phyloP scores from a whole-genome alignment of 1,140 invertebrate genomes.

The Ruditapes philippinarum region DNA sequence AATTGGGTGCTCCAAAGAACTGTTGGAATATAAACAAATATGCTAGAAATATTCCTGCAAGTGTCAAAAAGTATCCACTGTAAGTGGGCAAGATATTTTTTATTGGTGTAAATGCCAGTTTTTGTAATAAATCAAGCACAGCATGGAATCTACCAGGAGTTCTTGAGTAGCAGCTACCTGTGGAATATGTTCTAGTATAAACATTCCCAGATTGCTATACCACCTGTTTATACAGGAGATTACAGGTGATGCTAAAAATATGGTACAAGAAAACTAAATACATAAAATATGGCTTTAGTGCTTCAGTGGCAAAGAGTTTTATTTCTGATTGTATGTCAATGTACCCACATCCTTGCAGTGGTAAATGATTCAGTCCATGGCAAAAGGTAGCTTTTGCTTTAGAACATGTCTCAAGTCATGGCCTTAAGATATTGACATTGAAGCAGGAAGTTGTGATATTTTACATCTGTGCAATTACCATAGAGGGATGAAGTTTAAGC shows the following conservation, averaged over 20 bases:
- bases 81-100: slow-evolving; percentile 3
- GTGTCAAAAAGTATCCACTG: slow-evolving; percentile 11
- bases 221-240: slow-evolving; percentile 37
- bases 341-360: too few species aligned
- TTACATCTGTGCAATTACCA: too few species aligned
- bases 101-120: slow-evolving; percentile 26
- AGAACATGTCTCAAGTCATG: too few species aligned
- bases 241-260: slow-evolving; percentile 1
- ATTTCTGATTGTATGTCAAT: too few species aligned
- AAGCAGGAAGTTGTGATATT: too few species aligned
- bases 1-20: neutral
- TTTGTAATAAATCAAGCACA: slow-evolving; percentile 37
- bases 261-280: neutral
- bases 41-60: neutral
- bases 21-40: slow-evolving; percentile 2
- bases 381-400: too few species aligned
- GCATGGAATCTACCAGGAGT: neutral
- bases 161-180: slow-evolving; percentile 16
- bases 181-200: slow-evolving; percentile 12
- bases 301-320: too few species aligned
- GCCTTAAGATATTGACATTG: too few species aligned
- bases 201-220: slow-evolving; percentile 11
- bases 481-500: too few species aligned
- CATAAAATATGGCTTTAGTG: neutral
- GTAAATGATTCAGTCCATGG: too few species aligned